Conservation (phyloP, 2,113 vertebrate genomes). For the Python bivittatus region DNA sequence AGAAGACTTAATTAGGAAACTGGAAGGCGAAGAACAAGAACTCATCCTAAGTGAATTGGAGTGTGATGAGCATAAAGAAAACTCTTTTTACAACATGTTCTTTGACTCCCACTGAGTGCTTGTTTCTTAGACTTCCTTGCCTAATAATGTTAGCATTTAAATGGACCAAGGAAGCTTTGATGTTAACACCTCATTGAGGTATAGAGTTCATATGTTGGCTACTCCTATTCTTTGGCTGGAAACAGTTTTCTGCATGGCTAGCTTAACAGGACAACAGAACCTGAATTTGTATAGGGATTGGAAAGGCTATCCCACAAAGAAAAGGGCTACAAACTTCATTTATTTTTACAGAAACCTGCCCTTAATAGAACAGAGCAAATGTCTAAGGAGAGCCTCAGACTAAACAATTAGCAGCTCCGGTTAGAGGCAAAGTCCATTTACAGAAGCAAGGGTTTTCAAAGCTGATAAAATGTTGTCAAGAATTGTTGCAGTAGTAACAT, state of each 20-base stretch:
- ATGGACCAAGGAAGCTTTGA: conserved; percentile 71
- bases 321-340: conserved; percentile 75
- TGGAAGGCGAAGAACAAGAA: conserved; percentile 65
- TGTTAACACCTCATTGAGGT: conserved; percentile 76
- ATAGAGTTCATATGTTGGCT: conserved; percentile 74
- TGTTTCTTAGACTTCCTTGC: conserved; percentile 75
- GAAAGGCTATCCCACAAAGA: conserved; percentile 71
- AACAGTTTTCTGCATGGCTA: conserved; percentile 73
- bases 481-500: conserved; percentile 4
- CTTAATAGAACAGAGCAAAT: conserved; percentile 71
- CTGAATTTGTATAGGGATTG: conserved; percentile 70
- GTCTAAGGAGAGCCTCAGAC: conserved; percentile 61
- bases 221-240: conserved; percentile 70
- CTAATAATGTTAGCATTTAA: conserved; percentile 76
- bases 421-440: conserved; percentile 57
- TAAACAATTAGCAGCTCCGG: conserved; percentile 58
- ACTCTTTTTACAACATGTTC: conserved; percentile 71
- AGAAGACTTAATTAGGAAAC: conserved; percentile 72
- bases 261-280: conserved; percentile 74
- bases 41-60: conserved; percentile 72
- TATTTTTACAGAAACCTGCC: conserved; percentile 70
- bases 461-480: not conserved
- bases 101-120: conserved; percentile 74
- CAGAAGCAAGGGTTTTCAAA: conserved; percentile 37
- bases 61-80: conserved; percentile 74